A percentile compares a stretch with the other conserved stretches of the same genome.
phyloP scores from a whole-genome alignment of 1,140 invertebrate species.

The Antheraea mylitta region DNA sequence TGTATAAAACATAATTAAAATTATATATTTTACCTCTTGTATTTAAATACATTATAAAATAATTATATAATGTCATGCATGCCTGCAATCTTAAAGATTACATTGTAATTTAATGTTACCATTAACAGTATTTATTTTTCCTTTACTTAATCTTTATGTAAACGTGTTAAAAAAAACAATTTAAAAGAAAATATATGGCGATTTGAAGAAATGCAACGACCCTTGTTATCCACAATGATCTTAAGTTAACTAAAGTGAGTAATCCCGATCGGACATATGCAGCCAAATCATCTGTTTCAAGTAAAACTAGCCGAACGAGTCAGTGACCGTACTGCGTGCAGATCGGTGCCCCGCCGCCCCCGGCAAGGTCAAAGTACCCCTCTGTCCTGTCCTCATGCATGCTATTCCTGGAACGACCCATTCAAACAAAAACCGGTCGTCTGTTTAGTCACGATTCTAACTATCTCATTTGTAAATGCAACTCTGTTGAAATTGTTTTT shows the following conservation, averaged over 20 bases:
- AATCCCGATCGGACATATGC: neutral
- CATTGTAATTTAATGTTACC: too few species aligned
- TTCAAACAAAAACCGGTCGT: constrained; percentile 26
- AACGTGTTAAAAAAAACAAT: too few species aligned
- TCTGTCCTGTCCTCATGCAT: constrained; percentile 35
- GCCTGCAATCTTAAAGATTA: too few species aligned
- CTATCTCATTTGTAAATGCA: constrained; percentile 3
- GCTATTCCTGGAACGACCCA: constrained; percentile 48
- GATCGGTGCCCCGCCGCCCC: constrained; percentile 36
- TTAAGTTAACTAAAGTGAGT: neutral
- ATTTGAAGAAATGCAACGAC: neutral
- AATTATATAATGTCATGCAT: too few species aligned
- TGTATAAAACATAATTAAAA: too few species aligned
- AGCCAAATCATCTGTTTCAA: constrained; percentile 9
- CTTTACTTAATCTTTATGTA: too few species aligned
- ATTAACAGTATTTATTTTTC: too few species aligned
- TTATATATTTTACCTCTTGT: too few species aligned
- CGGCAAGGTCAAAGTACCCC: constrained; percentile 65
- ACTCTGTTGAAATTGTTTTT: neutral
- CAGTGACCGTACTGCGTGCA: constrained; percentile 49
- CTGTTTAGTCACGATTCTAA: constrained; percentile 10
- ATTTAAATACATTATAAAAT: too few species aligned
- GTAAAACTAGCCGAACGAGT: constrained; percentile 45
- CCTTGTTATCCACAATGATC: neutral
- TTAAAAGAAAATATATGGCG: neutral